Base-by-base conservation (phyloP, 2,888 invertebrate species). In the Helleia helle region DNA sequence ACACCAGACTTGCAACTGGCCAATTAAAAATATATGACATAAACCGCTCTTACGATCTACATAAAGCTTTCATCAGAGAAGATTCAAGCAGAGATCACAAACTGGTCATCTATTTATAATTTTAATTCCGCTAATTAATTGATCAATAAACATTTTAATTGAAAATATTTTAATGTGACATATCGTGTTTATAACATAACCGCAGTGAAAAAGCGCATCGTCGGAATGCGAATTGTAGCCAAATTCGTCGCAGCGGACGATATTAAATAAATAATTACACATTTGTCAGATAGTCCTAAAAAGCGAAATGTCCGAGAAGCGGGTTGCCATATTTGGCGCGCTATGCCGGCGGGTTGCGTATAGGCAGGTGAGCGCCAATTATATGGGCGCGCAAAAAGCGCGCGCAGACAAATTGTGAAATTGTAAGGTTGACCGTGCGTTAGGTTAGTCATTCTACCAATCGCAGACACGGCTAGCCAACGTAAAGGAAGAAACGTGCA, bases 181-280 rank as follows among this genome's bases (percentile, higher is more conserved):
- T 42, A 42, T 42, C 25, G 31, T 37, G 25, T 26, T 12, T 36
- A 31, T 22, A 43, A 42, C 36, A 17, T 30, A 43, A 41, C 29
- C 65, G 38, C 46, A 37, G 40, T 62, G 59, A 71, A 71, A 70
- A 71, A 66, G 65, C 56, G 63, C 58, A 59, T 62, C 51, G 55
- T 50, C 42, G 72, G 77, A 62, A 84, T 74, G 73, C 57, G 77
- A 79, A 76, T 77, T 70, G 74, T 77, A 73, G 67, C 83, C 81
- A 77, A 83, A 81, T 59, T 52, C 56, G 75, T 64, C 62, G 48
- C 50, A 47, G 55, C 57, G 55, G 67, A 62, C 65, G 70, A 74
- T 80, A 83, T 83, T 80, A 81, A 81, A 83, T 83, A 83, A 80
- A 83, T 84, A 83, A 83, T 84, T 83, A 83, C 80, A 80, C 83